phyloP scores from a whole-genome alignment of 1,140 invertebrate genomes.

The Aphelenchoides besseyi region DNA sequence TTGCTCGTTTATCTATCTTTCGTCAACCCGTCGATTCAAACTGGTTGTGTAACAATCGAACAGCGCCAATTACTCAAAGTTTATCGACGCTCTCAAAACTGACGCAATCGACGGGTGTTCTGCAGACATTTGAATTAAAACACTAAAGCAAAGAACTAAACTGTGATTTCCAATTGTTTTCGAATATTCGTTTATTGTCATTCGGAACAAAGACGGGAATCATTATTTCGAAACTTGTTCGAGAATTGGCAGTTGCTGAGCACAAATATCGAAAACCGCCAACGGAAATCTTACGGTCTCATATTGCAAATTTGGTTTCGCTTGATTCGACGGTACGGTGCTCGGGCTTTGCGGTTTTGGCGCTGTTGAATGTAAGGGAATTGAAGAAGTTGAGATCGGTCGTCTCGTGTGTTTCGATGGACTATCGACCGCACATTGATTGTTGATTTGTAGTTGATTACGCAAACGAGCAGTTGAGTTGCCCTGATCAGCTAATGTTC shows the following conservation, averaged over 20 bases:
- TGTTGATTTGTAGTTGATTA: neutral
- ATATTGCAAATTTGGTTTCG: neutral
- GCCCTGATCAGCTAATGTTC: neutral
- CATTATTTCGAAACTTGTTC: conserved; percentile 9
- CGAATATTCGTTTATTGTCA: too few relatives aligned
- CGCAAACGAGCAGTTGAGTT: neutral
- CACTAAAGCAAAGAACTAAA: too few relatives aligned
- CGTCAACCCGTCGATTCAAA: neutral
- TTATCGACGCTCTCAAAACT: neutral
- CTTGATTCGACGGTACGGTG: too few relatives aligned
- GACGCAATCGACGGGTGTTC: neutral
- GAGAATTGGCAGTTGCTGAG: conserved; percentile 15
- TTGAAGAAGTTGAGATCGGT: too few relatives aligned
- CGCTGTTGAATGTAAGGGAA: too few relatives aligned
- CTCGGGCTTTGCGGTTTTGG: too few relatives aligned
- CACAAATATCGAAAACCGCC: conserved; percentile 19
- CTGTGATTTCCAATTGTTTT: too few relatives aligned
- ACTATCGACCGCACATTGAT: too few relatives aligned
- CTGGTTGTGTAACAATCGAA: neutral
- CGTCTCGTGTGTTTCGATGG: too few relatives aligned
- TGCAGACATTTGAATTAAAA: neutral
- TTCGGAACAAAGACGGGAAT: too few relatives aligned
- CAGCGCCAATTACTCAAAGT: neutral
- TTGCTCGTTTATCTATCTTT: neutral
- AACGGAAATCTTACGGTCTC: conserved; percentile 19